These are phyloP conservation scores for Pristionchus exspectatus DNA, from an alignment of 2,888 invertebrate species.

Conservation along the genomic window DNA sequence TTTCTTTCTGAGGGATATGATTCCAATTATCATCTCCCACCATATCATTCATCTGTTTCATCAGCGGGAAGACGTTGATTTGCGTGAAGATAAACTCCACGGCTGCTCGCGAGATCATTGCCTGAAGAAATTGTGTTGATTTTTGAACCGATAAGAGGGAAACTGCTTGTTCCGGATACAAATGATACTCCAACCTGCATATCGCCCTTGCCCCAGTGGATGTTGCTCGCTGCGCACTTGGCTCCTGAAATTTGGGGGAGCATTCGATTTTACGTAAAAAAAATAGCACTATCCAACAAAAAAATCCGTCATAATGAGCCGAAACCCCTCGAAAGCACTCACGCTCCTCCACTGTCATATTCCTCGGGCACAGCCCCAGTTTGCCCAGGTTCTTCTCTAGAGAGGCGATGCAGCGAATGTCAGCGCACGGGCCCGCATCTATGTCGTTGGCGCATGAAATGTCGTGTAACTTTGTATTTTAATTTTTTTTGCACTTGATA, in stretches of 20 bases:
- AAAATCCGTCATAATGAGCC: neutral
- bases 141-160: neutral
- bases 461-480: neutral
- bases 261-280: neutral
- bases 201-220: neutral
- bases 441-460: conserved; percentile 46
- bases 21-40: neutral
- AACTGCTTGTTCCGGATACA: neutral
- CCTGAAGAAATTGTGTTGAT: neutral
- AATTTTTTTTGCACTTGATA: neutral
- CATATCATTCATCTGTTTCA: conserved; percentile 41
- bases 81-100: conserved; percentile 1
- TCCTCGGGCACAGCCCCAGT: neutral
- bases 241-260: neutral
- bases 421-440: neutral
- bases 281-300: neutral
- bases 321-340: neutral
- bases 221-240: neutral
- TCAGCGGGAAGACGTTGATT: neutral
- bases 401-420: neutral
- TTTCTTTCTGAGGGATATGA: no score
- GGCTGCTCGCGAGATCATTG: neutral
- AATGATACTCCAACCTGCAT: neutral
- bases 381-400: conserved; percentile 43
- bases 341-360: neutral